Conservation (phyloP, 2,888 invertebrate species). For the Eledona agricola region DNA sequence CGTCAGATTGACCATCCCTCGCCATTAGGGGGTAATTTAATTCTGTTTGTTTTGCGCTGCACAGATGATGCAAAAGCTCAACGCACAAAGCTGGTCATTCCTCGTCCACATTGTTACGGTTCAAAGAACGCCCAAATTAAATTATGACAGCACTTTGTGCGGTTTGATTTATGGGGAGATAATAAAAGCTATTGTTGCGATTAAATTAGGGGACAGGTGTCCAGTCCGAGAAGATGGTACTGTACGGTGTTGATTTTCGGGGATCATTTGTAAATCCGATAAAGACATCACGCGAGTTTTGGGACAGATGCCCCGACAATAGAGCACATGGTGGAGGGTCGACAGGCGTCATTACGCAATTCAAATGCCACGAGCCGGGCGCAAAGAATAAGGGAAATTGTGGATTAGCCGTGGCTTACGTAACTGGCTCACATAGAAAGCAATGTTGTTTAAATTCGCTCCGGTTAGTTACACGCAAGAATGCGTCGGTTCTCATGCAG, state of each 20-base stretch:
- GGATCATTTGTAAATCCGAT: no score
- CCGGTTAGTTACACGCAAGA: conserved; percentile 33
- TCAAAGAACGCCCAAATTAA: conserved; percentile 26
- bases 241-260: no score
- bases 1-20: conserved; percentile 13
- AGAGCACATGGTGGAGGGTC: conserved; percentile 21
- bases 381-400: conserved; percentile 21
- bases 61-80: conserved; percentile 6
- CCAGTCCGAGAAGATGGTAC: no score
- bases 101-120: conserved; percentile 6
- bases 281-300: neutral
- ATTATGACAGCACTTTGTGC: conserved; percentile 27
- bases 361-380: conserved; percentile 14
- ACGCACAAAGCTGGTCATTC: conserved; percentile 6
- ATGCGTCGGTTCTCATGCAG: conserved; percentile 28
- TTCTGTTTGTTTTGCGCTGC: conserved; percentile 21
- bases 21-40: conserved; percentile 22
- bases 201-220: no score
- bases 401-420: conserved; percentile 20
- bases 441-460: conserved; percentile 27
- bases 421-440: conserved; percentile 14
- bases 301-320: conserved; percentile 25
- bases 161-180: conserved; percentile 31
- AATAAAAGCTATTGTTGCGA: no score
- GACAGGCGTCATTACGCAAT: conserved; percentile 35